phyloP scores from a whole-genome alignment of 2,113 vertebrate genomes.

The Nothoprocta perdicaria region DNA sequence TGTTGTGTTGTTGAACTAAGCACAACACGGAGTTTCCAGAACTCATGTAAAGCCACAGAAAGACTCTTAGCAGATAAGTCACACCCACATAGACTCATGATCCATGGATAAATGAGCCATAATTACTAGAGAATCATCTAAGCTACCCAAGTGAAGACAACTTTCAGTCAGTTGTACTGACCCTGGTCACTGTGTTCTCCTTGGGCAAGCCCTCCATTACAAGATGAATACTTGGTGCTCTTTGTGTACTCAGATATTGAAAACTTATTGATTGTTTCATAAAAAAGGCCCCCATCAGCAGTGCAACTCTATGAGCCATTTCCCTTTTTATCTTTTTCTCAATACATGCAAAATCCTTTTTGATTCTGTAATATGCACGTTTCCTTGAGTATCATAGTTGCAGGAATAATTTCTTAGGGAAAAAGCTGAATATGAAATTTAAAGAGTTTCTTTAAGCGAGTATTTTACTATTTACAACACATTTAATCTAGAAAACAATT shows the following conservation, averaged over 20 bases:
- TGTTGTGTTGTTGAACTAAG: too few species aligned
- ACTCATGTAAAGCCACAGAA: neutral
- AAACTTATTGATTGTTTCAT: neutral
- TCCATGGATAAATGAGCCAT: neutral
- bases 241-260: neutral
- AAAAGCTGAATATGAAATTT: slow-evolving; percentile 31
- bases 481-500: slow-evolving; percentile 37
- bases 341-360: neutral
- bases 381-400: neutral
- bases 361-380: neutral
- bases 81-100: neutral
- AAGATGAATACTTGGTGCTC: neutral
- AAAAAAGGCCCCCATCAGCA: neutral
- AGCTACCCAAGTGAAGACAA: neutral
- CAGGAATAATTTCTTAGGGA: slow-evolving; percentile 26
- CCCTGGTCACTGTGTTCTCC: neutral
- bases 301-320: neutral
- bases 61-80: neutral
- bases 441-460: slow-evolving; percentile 47
- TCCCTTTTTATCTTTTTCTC: neutral
- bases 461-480: slow-evolving; percentile 54
- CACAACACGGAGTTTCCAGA: neutral
- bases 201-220: neutral
- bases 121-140: neutral
- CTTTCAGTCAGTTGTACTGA: neutral